Conservation (phyloP, 2,113 vertebrate genomes). For the Lucifuga dentata region DNA sequence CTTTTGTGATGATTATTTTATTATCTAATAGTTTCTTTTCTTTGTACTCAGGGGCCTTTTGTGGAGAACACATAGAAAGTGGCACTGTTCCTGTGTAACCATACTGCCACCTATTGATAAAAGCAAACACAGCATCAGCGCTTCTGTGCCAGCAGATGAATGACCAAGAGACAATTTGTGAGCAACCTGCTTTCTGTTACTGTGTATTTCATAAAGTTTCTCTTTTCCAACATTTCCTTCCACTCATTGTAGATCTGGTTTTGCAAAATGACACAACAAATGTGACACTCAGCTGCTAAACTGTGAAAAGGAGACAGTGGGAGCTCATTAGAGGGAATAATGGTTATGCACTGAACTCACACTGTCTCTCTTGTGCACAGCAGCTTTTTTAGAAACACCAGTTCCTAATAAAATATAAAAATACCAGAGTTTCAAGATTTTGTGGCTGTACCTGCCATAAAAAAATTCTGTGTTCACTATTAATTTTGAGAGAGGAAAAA, state of each 20-base stretch:
- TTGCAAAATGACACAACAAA: slow-evolving; percentile 4
- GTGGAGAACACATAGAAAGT: slow-evolving; percentile 24
- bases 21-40: slow-evolving; percentile 69
- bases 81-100: slow-evolving; percentile 25
- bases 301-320: not conserved
- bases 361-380: too few species aligned
- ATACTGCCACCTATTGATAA: slow-evolving; percentile 74
- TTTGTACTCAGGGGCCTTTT: slow-evolving; percentile 48
- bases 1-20: slow-evolving; percentile 59
- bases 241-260: too few species aligned
- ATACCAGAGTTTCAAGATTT: too few species aligned
- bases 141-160: not conserved
- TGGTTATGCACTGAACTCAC: slow-evolving; percentile 10
- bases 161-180: not conserved
- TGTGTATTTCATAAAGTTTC: not conserved
- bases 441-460: too few species aligned
- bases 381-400: too few species aligned
- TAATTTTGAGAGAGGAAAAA: too few species aligned
- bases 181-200: not conserved
- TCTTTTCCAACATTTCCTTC: not conserved
- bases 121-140: not conserved
- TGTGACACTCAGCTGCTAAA: not conserved
- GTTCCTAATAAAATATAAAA: too few species aligned
- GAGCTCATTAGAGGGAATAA: not conserved
- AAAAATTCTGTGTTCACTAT: too few species aligned